Evolutionary conservation across 1,140 invertebrate species (phyloP), one percentile per base, ranked within the genome.

Genomic region (Saccostrea cuccullata): DNA sequence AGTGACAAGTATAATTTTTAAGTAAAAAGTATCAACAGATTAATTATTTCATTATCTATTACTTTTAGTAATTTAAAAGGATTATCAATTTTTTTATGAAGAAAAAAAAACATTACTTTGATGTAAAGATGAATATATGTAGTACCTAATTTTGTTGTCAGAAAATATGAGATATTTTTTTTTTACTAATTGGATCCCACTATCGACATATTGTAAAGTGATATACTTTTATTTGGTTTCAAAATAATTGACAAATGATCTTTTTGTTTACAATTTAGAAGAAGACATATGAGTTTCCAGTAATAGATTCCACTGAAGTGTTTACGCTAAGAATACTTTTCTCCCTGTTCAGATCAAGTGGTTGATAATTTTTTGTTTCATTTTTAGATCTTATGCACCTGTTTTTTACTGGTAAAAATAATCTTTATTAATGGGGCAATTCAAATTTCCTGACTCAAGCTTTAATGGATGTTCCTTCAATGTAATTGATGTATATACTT

Each of bases 341-440:
- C 70, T 30, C 26, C 9, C 26, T 30, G 36, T 77, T 36, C 36
- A 77, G 70, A 77, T 77, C 70, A 77, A 77, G 70, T 77, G 11
- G 70, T 23, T 17, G 70, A 77, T 77, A 36, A 77, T 77, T 77
- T 77, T 36, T 77, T 77, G 30, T 77, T 77, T 77, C 70, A 77
- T 30, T 77, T 36, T 15, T 77, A 77, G 70, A 26, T 77, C 30
- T 77, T 26, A 30, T 77, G 30, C 70, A 77, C 70, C 70, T 77
- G 70, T 77, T 77, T 13, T 64, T 20, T 20, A 26, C 26, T 13
- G 70, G 26, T 15, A 26, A 36, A 77, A 77, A 77, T 30, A 77
- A 11, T 15, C 30, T 36, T 15, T 30, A 15, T 77, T 36, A n/a
- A n/a, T 67, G 23, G 5, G 13, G 8, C 8, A 67, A 26, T 30